Conservation (phyloP, 2,797 vertebrate species). For the Apogon hyalosoma region DNA sequence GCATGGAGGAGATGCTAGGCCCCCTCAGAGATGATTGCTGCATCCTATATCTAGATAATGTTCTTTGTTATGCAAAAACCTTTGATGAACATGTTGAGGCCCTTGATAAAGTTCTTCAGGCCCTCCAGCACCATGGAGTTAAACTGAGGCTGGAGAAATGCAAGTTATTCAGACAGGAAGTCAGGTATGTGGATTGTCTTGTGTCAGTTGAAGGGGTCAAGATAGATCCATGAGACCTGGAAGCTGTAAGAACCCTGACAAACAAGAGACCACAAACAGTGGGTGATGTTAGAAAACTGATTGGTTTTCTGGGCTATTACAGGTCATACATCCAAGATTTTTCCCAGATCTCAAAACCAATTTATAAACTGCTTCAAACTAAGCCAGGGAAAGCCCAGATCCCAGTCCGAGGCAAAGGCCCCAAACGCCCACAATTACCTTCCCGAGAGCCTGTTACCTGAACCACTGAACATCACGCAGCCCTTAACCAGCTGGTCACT, state of each 20-base stretch:
- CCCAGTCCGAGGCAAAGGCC: background rate
- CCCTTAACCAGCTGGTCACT: no score
- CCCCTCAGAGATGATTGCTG: background rate
- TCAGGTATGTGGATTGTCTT: background rate
- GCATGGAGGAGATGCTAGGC: conserved; percentile 7
- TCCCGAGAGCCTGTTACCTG: no score
- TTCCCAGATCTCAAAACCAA: background rate
- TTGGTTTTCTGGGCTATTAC: conserved; percentile 1
- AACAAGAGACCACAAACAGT: background rate
- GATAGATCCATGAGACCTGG: background rate
- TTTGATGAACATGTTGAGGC: conserved; percentile 3
- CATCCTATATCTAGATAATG: conserved; percentile 13
- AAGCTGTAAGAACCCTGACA: background rate
- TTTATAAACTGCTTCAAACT: background rate
- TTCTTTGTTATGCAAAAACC: conserved; percentile 9
- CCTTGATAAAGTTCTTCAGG: background rate
- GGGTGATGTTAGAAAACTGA: background rate
- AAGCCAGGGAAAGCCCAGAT: background rate
- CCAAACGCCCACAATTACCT: no score
- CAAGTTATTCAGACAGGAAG: background rate
- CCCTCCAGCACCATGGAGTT: background rate
- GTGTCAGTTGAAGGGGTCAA: background rate
- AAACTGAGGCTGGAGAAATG: background rate
- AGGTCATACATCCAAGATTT: background rate
- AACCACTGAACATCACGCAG: no score